Base-by-base conservation (phyloP, 2,113 vertebrate genomes). In the Anarrhichthys ocellatus region DNA sequence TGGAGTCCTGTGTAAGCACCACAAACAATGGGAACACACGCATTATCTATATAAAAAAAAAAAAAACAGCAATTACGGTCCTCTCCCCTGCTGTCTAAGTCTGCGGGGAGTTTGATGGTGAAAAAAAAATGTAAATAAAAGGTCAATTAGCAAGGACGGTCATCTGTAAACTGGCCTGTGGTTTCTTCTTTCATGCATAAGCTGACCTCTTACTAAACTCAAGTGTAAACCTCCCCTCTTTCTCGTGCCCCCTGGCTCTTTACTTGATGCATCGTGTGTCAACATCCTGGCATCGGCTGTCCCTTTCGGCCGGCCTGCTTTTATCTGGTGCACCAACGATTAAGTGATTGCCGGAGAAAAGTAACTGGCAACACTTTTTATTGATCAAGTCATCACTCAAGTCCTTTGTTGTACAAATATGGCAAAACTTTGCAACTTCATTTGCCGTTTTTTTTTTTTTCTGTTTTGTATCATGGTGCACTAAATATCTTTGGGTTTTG, bases 21-120 rank as follows among this genome's bases (percentile, higher is more conserved):
- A 81, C 80, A 76, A 90, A 92, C 82, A 89, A 87, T 48, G 46
- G 86, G 86, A 89, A 83, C 80, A 88, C 90, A 87, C 88, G 81
- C 90, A 72, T 85, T 87, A 88, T 87, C 72, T 79, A 67, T 73
- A 84, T 73, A 77, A 77, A 86, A 87, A 85, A 77, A 77, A 86
- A 87, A 85, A 89, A 78, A 1, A 1, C 56, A 65, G 64, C 83
- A 84, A 88, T 91, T 89, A 90, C 24, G 75, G 10, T 46, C 40
- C 42, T 29, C 70, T 72, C 71, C 24, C 48, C 70, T 71, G 40
- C 56, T 71, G 18, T 46, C 34, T 54, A 11, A 72, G 27, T 67
- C 79, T 78, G 61, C 46, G 61, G 66, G 50, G 70, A 77, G 48
- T 79, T 76, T 38, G 59, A 52, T 40, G 9, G 68, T 13, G 22